phyloP scores from a whole-genome alignment of 2,113 vertebrate species.

The Alethe diademata region DNA sequence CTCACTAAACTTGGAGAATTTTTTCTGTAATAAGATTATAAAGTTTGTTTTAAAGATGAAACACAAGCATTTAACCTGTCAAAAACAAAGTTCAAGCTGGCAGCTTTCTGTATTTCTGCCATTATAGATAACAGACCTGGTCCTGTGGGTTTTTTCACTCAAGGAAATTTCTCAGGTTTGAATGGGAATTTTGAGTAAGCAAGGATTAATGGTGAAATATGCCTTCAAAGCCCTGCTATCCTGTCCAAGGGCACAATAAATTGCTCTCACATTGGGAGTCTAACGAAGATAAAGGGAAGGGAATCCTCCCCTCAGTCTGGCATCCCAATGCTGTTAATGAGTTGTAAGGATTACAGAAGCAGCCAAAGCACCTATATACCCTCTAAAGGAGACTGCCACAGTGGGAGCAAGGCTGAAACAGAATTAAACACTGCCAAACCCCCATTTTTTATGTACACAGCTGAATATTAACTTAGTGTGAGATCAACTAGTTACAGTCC shows the following conservation, averaged over 20 bases:
- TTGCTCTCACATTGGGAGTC: neutral
- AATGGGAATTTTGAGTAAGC: neutral
- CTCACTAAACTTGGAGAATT: neutral
- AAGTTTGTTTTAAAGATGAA: slow-evolving; percentile 20
- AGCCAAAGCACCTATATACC: neutral
- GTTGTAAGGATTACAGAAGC: neutral
- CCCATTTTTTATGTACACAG: neutral
- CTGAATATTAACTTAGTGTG: slow-evolving; percentile 2
- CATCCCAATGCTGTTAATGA: slow-evolving; percentile 8
- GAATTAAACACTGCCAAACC: neutral
- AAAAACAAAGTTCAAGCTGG: neutral
- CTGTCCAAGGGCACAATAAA: slow-evolving; percentile 47
- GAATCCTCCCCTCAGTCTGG: slow-evolving; percentile 58
- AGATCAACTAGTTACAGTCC: neutral
- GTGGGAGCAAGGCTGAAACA: neutral
- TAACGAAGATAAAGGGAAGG: slow-evolving; percentile 28
- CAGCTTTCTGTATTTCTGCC: neutral
- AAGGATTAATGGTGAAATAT: neutral
- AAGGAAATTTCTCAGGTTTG: neutral
- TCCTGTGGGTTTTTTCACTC: neutral
- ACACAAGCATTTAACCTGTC: neutral
- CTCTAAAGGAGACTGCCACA: neutral
- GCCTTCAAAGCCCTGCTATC: neutral
- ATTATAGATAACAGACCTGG: neutral
- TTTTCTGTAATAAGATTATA: neutral